These are phyloP conservation scores for Bryconaethiops microstoma DNA, from an alignment of 2,797 vertebrate genomes.

Conservation along the genomic window DNA sequence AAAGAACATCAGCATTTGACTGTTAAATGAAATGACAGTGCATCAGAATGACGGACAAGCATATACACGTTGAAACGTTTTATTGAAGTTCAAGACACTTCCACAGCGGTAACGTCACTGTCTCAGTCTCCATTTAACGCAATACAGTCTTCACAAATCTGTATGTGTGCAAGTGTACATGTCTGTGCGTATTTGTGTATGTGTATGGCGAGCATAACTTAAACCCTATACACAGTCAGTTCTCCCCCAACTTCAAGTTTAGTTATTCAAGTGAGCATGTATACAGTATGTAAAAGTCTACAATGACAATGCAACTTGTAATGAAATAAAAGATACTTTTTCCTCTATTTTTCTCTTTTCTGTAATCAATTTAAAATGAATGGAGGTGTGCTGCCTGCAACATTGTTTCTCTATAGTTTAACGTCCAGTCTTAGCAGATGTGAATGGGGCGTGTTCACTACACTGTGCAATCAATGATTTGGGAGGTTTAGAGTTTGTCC, in stretches of 20 bases:
- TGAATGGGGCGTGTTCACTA: conserved; percentile 12
- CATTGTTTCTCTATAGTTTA: conserved; percentile 53
- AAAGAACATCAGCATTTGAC: neutral
- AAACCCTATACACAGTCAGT: conserved; percentile 45
- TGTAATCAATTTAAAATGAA: conserved; percentile 61
- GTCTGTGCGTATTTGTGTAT: conserved; percentile 25
- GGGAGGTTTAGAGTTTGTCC: conserved; percentile 28
- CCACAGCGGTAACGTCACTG: conserved; percentile 11
- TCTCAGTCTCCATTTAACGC: conserved; percentile 19
- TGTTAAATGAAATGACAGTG: neutral
- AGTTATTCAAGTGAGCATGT: conserved; percentile 45
- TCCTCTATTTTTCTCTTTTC: conserved; percentile 15
- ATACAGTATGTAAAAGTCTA: conserved; percentile 52
- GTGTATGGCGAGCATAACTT: conserved; percentile 43
- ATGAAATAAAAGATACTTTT: conserved; percentile 41
- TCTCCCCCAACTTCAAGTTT: conserved; percentile 31
- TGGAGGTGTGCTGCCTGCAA: conserved; percentile 52
- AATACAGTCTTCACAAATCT: conserved; percentile 34
- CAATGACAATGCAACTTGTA: conserved; percentile 45
- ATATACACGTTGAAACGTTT: conserved; percentile 42
- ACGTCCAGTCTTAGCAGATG: conserved; percentile 16
- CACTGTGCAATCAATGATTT: neutral
- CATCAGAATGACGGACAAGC: conserved; percentile 16
- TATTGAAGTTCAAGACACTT: conserved; percentile 51
- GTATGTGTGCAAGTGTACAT: conserved; percentile 30